phyloP scores from a whole-genome alignment of 2,797 vertebrate genomes.

The Nothura maculosa region DNA sequence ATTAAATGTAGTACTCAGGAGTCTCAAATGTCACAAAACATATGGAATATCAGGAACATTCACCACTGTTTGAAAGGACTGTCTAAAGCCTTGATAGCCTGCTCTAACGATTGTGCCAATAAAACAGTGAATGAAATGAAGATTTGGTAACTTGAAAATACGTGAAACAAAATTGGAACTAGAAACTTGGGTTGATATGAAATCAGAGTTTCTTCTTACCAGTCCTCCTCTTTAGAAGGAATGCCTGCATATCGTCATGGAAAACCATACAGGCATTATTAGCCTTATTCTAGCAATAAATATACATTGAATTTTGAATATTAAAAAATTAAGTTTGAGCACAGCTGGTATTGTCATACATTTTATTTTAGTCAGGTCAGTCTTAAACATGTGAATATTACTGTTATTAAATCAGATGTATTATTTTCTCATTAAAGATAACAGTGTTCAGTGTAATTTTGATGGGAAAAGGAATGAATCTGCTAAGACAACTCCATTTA shows the following conservation, averaged over 20 bases:
- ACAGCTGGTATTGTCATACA: not conserved
- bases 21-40: slow-evolving; percentile 71
- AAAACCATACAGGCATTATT: not conserved
- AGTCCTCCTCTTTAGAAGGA: slow-evolving; percentile 18
- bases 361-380: not conserved
- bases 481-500: not conserved
- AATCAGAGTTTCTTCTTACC: slow-evolving; percentile 37
- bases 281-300: not conserved
- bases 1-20: slow-evolving; percentile 66
- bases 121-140: slow-evolving; percentile 34
- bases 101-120: slow-evolving; percentile 29
- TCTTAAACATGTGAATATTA: not conserved
- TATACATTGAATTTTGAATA: not conserved
- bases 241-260: too few species aligned
- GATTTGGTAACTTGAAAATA: slow-evolving; percentile 41
- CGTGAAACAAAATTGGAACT: not conserved
- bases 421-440: not conserved
- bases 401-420: not conserved
- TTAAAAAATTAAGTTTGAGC: not conserved
- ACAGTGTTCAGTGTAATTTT: not conserved
- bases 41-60: slow-evolving; percentile 64
- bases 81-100: slow-evolving; percentile 86
- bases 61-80: slow-evolving; percentile 67
- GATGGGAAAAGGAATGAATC: not conserved
- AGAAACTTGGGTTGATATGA: slow-evolving; percentile 34